Base-by-base conservation (phyloP, 1,140 invertebrate species). In the Physella acuta region DNA sequence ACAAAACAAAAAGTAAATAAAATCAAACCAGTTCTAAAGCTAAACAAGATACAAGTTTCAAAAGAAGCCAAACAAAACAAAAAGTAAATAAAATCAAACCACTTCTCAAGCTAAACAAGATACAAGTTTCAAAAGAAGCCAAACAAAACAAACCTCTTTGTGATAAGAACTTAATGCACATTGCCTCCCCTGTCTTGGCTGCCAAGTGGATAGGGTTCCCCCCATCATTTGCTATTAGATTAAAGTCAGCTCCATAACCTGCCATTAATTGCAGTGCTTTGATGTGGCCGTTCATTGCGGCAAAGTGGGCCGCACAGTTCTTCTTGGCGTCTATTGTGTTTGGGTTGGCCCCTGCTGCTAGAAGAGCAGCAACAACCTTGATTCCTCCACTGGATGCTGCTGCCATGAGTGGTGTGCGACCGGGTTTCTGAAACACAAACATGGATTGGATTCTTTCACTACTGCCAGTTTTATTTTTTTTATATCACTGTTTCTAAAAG, bases 191-290 rank as follows among this genome's bases (percentile, higher is more conserved):
- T 37, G 73, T 72, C 26, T 71, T 72, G 8, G 84, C 82, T 53
- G 84, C 82, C 55, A 77, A 65, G 65, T 86, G 85, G 34, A 85
- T 73, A 51, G 84, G 84, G 24, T 76, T 84, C 63, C 85, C 83
- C 5, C 78, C 77, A 55, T 82, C 78, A 60, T 76, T 71, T 55
- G 83, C 80, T n/a, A 72, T 70, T 28, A 79, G 75, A 66, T 85
- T 80, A 78, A 85, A 85, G 53, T 85, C 72, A n/a, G 83, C 84
- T 58, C 80, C 78, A 72, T 78, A 84, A 0, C 78, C 83, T 24
- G 83, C 73, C 76, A 86, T 78, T 30, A 76, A 73, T 2, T 70
- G 76, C 30, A 84, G 49, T 2, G 81, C 78, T 34, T 76, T 73
- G n/a, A 82, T 78, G 64, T 78, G 74, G 37, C 84, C 84, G 73